A percentile compares a stretch with the other conserved stretches of the same genome.
phyloP scores from a whole-genome alignment of 1,140 invertebrate genomes.

The Drosophila azteca region DNA sequence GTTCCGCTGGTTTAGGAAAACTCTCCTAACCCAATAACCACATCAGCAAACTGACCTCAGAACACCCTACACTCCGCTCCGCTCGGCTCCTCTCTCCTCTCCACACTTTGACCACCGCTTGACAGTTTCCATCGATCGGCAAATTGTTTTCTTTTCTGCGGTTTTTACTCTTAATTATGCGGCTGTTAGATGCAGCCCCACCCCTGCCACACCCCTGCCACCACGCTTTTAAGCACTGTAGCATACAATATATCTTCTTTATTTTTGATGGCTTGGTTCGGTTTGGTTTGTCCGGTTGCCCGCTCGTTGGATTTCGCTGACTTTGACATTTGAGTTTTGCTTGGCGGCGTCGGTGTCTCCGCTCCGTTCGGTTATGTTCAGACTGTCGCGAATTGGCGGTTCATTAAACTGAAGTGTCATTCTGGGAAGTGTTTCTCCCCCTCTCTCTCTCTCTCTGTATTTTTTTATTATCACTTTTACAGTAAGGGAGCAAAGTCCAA shows the following conservation, averaged over 20 bases:
- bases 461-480: conserved; percentile 43
- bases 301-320: conserved; percentile 37
- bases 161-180: conserved; percentile 61
- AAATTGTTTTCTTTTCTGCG: conserved; percentile 51
- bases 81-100: too few relatives aligned
- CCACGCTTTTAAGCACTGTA: conserved; percentile 4
- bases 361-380: conserved; percentile 15
- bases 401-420: conserved; percentile 79
- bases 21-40: not conserved
- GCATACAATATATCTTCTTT: too few relatives aligned
- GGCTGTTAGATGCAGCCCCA: too few relatives aligned
- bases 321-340: conserved; percentile 44
- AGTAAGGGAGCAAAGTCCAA: conserved; percentile 58
- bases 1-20: not conserved
- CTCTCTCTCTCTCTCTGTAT: conserved; percentile 2
- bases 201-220: too few relatives aligned
- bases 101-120: conserved; percentile 5
- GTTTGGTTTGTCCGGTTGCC: conserved; percentile 17
- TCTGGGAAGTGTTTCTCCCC: conserved; percentile 55
- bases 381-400: conserved; percentile 57
- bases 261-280: not conserved
- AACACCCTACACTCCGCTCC: not conserved
- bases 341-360: not conserved
- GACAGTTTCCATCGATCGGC: conserved; percentile 42
- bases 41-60: conserved; percentile 16